phyloP scores from a whole-genome alignment of 92 coral and sea anemone genomes.

The Zoanthus gigantus region DNA sequence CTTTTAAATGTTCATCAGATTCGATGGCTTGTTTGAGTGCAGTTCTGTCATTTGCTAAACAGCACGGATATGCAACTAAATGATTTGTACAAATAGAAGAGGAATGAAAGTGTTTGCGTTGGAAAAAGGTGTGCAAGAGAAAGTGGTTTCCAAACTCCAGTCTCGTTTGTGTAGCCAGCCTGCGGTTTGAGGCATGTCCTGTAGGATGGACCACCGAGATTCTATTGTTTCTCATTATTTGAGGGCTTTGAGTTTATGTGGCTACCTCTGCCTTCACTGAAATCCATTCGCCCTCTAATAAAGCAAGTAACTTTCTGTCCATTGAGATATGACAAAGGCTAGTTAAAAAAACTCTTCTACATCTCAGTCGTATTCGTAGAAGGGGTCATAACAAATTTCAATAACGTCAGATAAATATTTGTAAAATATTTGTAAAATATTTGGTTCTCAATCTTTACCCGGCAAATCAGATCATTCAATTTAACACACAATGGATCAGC shows the following conservation, averaged over 20 bases:
- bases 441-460: slow-evolving; percentile 17
- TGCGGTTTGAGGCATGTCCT: slow-evolving; percentile 27
- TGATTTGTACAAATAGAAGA: too few relatives aligned
- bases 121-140: background rate
- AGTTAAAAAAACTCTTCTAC: slow-evolving; percentile 52
- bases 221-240: slow-evolving; percentile 33
- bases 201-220: slow-evolving; percentile 65
- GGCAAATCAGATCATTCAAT: slow-evolving; percentile 24
- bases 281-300: slow-evolving; percentile 51
- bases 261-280: slow-evolving; percentile 49
- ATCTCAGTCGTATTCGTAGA: slow-evolving; percentile 43
- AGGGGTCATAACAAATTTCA: slow-evolving; percentile 8
- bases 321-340: slow-evolving; percentile 27
- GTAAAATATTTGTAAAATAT: slow-evolving; percentile 16
- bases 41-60: slow-evolving; percentile 56
- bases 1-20: slow-evolving; percentile 54
- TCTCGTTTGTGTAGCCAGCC: slow-evolving; percentile 47
- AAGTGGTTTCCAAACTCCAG: slow-evolving; percentile 39
- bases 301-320: slow-evolving; percentile 38
- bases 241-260: background rate
- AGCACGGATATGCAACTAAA: slow-evolving; percentile 32
- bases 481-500: slow-evolving; percentile 57
- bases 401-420: background rate
- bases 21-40: slow-evolving; percentile 62
- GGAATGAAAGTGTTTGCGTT: too few relatives aligned